These are phyloP conservation scores for Larimichthys crocea DNA, from an alignment of 2,113 vertebrate species.

Conservation along the genomic window DNA sequence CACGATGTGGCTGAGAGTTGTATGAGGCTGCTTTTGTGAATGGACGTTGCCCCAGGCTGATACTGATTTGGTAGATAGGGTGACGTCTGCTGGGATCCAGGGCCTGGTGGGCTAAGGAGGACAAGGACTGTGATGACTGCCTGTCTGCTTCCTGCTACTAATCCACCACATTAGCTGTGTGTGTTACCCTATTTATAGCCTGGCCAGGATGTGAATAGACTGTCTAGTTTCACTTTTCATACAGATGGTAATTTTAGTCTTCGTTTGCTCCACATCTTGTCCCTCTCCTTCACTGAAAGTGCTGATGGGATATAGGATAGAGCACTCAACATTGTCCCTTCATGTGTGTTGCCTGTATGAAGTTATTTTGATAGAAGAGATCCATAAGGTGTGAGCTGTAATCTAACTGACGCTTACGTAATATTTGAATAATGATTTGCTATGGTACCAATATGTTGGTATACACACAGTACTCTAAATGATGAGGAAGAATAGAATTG, in stretches of 20 bases:
- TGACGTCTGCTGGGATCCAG: slow-evolving; percentile 81
- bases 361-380: slow-evolving; percentile 44
- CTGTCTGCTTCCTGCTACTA: slow-evolving; percentile 84
- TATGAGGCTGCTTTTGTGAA: slow-evolving; percentile 75
- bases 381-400: neutral
- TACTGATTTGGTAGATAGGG: slow-evolving; percentile 83
- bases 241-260: slow-evolving; percentile 81
- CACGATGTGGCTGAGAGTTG: slow-evolving; percentile 40
- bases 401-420: neutral
- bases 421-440: neutral
- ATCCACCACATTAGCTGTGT: slow-evolving; percentile 83
- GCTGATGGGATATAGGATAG: slow-evolving; percentile 54
- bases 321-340: slow-evolving; percentile 21
- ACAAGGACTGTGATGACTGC: slow-evolving; percentile 79
- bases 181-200: slow-evolving; percentile 82
- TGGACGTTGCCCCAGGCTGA: slow-evolving; percentile 68
- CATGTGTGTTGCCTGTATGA: slow-evolving; percentile 16
- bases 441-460: neutral
- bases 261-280: slow-evolving; percentile 61
- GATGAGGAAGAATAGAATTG: neutral
- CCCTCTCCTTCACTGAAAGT: slow-evolving; percentile 56
- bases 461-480: neutral
- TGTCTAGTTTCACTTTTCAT: slow-evolving; percentile 85
- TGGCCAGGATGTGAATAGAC: slow-evolving; percentile 84
- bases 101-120: slow-evolving; percentile 60